A percentile compares a stretch with the other conserved stretches of the same genome.
Conservation (phyloP, 2,113 vertebrate genomes). For the Nesogale talazaci region DNA sequence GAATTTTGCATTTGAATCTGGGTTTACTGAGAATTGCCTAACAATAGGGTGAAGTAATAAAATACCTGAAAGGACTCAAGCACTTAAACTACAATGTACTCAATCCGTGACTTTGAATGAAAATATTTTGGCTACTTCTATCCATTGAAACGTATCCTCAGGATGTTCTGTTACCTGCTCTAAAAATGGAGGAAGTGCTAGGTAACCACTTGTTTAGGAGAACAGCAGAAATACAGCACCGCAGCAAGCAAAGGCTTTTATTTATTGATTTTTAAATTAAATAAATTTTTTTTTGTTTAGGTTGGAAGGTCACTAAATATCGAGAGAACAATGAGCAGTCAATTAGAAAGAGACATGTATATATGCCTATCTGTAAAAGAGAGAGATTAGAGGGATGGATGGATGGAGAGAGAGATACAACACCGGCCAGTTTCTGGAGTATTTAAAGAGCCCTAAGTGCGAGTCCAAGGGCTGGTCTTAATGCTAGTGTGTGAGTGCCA, state of each 20-base stretch:
- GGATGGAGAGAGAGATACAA: constrained; percentile 46
- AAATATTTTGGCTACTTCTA: background rate
- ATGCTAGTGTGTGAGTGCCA: constrained; percentile 80
- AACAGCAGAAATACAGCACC: constrained; percentile 56
- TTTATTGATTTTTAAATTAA: too few species aligned
- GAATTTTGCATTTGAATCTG: background rate
- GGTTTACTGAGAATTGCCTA: background rate
- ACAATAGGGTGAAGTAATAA: background rate
- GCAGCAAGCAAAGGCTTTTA: constrained; percentile 8
- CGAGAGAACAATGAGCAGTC: background rate
- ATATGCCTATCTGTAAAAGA: constrained; percentile 59
- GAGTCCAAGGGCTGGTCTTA: background rate
- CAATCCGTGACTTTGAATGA: background rate
- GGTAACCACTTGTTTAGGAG: constrained; percentile 64
- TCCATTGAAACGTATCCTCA: constrained; percentile 32
- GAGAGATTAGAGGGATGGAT: constrained; percentile 5
- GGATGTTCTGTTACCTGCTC: constrained; percentile 57
- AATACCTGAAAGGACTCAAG: background rate
- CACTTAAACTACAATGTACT: background rate
- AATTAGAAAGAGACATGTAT: background rate
- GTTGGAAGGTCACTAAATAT: background rate
- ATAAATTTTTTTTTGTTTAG: too few species aligned
- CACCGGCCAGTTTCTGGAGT: constrained; percentile 59
- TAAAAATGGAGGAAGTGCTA: constrained; percentile 68
- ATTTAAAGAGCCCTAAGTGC: constrained; percentile 38